Conservation (phyloP, 2,797 vertebrate species). For the Zenarchopterus dispar region DNA sequence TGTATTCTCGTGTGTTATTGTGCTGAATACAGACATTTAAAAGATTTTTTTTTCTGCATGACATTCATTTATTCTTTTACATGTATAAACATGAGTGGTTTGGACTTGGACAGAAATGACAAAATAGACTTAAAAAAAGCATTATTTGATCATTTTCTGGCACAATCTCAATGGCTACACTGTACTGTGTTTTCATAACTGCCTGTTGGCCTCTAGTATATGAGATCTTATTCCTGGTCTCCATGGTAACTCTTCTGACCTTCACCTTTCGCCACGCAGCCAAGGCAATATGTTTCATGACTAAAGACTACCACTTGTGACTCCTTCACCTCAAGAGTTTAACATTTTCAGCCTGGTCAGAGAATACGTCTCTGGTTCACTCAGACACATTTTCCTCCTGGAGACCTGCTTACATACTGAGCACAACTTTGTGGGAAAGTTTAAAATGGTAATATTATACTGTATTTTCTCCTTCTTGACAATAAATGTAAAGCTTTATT, state of each 20-base stretch:
- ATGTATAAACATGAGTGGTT: not conserved
- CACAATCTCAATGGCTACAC: not conserved
- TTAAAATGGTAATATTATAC: too few species aligned
- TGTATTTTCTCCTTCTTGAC: too few species aligned
- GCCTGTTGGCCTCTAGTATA: not conserved
- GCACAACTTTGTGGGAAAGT: too few species aligned
- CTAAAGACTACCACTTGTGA: not conserved
- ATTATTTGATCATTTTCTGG: not conserved
- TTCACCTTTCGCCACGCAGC: constrained; percentile 6
- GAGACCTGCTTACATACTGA: too few species aligned
- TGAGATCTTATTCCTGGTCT: constrained; percentile 1
- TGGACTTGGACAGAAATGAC: not conserved
- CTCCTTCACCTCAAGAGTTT: not conserved
- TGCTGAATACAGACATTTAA: not conserved
- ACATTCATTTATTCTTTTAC: not conserved
- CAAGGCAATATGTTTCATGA: constrained; percentile 1
- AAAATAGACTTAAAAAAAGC: not conserved
- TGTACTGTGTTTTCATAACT: not conserved
- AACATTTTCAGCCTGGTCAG: not conserved
- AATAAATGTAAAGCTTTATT: too few species aligned
- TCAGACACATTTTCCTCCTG: not conserved
- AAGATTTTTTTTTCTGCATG: not conserved
- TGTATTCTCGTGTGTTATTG: constrained; percentile 5
- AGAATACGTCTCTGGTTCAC: too few species aligned
- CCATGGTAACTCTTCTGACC: constrained; percentile 19